Evolutionary conservation across 2,888 invertebrate genomes (phyloP), one percentile per base, ranked within the genome.

Genomic region (Anthophora plumipes): DNA sequence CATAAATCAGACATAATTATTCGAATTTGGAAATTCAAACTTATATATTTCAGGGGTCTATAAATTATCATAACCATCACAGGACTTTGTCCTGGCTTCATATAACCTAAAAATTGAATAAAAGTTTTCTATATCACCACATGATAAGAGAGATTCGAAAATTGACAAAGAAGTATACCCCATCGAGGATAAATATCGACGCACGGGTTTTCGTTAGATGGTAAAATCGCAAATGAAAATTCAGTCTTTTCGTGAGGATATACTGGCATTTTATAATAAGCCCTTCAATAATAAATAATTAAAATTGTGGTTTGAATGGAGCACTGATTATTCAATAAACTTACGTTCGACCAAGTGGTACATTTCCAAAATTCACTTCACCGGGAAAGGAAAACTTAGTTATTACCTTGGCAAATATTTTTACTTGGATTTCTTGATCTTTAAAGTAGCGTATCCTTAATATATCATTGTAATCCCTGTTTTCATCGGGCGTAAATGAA

Each of bases 181-280:
- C 64, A 70, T 17, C 68, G 76, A 20, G 82, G 82, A 70, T 76
- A 82, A 50, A 82, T 57, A 52, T 80, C 82, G 39, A 82, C 48
- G 22, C 68, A 82, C 0, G 82, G 55, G 14, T 66, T 60, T n/a
- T 54, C 69, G 17, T 64, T 72, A 11, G 54, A 48, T 22, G 66
- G 54, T 52, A 66, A 22, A 52, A 82, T 48, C 0, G 64, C 64
- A 25, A 80, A 82, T 22, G 76, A 72, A 17, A 82, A 60, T 48
- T 72, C 31, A 43, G 60, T 66, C 5, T 80, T 63, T 3, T 64
- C 11, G 3, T 55, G n/a, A 14, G 81, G n/a, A 14, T 39, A 39
- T 48, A 82, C 80, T 14, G 81, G 80, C 39, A 81, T 74, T 61
- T 81, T 25, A 6, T 74, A 70, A 22, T 17, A 69, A 20, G 22